These are phyloP conservation scores for Meta bourneti DNA, from an alignment of 2,888 invertebrate genomes.

Conservation along the genomic window DNA sequence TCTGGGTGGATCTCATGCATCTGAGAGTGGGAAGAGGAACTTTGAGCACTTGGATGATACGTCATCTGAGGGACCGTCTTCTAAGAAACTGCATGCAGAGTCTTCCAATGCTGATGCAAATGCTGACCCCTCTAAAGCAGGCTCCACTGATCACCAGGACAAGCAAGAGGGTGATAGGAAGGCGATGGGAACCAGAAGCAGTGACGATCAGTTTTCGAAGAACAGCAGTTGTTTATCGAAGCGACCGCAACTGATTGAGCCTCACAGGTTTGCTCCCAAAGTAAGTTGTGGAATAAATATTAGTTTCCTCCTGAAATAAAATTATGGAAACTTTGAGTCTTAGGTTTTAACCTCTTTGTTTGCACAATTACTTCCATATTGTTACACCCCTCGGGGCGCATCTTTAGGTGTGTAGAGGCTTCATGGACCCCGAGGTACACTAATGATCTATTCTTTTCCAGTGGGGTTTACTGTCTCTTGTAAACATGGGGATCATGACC, in stretches of 20 bases:
- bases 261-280: conserved; percentile 89
- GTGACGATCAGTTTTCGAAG: conserved; percentile 7
- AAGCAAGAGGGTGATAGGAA: conserved; percentile 30
- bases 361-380: too few species aligned
- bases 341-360: not conserved
- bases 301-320: not conserved
- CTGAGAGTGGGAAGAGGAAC: conserved; percentile 36
- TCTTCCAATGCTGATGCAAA: not conserved
- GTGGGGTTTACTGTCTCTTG: too few species aligned
- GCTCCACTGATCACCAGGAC: not conserved
- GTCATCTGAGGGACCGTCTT: conserved; percentile 37
- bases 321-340: not conserved
- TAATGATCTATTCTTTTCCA: too few species aligned
- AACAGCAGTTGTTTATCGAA: conserved; percentile 78
- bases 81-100: conserved; percentile 33
- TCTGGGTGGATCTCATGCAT: not conserved
- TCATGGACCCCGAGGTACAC: too few species aligned
- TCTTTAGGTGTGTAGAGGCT: too few species aligned
- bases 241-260: conserved; percentile 84
- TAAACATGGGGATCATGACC: too few species aligned
- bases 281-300: conserved; percentile 77
- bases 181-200: not conserved
- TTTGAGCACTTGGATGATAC: conserved; percentile 29
- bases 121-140: not conserved
- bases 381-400: too few species aligned